phyloP scores from a whole-genome alignment of 2,888 invertebrate species.

The Julus scanicus region DNA sequence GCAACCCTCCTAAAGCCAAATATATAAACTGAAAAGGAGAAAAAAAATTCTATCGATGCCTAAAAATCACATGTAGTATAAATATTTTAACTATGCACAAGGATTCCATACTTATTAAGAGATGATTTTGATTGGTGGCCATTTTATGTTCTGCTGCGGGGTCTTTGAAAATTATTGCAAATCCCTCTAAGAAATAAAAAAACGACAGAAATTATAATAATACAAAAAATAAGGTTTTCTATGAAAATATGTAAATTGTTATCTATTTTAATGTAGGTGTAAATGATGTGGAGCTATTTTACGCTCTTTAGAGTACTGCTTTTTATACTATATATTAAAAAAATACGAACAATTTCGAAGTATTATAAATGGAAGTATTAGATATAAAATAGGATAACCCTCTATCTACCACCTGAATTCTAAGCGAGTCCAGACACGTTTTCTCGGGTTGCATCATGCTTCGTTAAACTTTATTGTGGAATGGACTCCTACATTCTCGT shows the following conservation, averaged over 20 bases:
- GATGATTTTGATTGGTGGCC: slow-evolving; percentile 6
- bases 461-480: not conserved
- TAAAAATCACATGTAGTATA: not conserved
- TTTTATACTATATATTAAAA: slow-evolving; percentile 28
- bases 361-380: slow-evolving; percentile 31
- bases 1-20: not conserved
- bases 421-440: not conserved
- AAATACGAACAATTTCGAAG: slow-evolving; percentile 4
- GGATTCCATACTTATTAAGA: not conserved
- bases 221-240: slow-evolving; percentile 6
- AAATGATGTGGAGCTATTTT: slow-evolving; percentile 27
- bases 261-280: slow-evolving; percentile 28
- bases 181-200: not conserved
- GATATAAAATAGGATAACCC: not conserved
- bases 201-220: slow-evolving; percentile 20
- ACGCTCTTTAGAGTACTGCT: not conserved
- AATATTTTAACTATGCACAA: slow-evolving; percentile 32
- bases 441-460: not conserved
- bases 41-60: not conserved
- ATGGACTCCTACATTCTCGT: too few species aligned
- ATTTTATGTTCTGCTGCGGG: not conserved
- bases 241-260: slow-evolving; percentile 33
- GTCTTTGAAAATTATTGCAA: not conserved
- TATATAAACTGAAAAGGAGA: not conserved
- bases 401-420: not conserved